Evolutionary conservation across 2,113 vertebrate species (phyloP), one percentile per base, ranked within the genome.

Genomic region (Lampris megalopsis): DNA sequence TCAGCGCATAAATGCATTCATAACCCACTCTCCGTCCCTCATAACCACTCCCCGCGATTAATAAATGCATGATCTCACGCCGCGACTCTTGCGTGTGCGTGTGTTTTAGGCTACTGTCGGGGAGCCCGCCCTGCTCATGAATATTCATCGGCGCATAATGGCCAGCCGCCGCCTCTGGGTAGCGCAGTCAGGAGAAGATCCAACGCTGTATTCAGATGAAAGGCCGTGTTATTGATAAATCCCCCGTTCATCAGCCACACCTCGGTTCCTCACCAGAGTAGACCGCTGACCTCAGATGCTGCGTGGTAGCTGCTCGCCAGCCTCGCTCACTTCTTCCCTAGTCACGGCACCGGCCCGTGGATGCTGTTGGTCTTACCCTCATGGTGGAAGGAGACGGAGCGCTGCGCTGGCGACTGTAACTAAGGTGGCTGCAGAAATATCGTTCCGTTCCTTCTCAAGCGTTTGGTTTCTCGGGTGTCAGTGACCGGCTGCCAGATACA

Each of bases 21-120:
- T 86, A 86, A 86, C 81, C 79, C 52, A 38, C 80, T 68, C 77
- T 79, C 72, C 5, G 9, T 74, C 68, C 74, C 86, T 63, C 73
- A 49, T 86, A 84, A 73, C 91, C 91, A 82, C 91, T 91, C 92
- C 71, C 92, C 85, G 88, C 68, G 75, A 90, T 93, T 90, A 92
- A 92, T 93, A 92, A 85, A 92, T 92, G 88, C 85, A 93, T 89
- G 87, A 92, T 65, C 86, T 75, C 91, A 89, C 37, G 82, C 90
- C 83, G 89, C 35, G 85, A 10, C 59, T 45, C 63, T 9, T n/a
- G 70, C 56, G 64, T 75, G 72, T 65, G 64, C 36, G 58, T 83
- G 85, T 83, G 88, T 87, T 88, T 90, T 87, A 77, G 76, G 68
- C 71, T 50, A 59, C 71, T 58, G 62, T 49, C 41, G 70, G 82